Base-by-base conservation (phyloP, 2,113 vertebrate species). In the Neodontobutis hainanensis region DNA sequence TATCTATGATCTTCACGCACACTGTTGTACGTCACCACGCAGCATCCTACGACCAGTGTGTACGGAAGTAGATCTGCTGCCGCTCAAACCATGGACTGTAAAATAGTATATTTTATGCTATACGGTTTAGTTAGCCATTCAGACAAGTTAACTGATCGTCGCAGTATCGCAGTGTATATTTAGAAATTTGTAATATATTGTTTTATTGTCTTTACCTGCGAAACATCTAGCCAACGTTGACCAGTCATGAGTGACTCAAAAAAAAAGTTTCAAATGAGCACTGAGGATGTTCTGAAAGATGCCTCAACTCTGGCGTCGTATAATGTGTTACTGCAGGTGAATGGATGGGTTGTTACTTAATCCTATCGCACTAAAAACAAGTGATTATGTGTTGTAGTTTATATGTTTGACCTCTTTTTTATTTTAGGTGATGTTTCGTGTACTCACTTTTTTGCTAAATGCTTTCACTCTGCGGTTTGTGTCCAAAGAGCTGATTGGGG, bases 401-500 rank as follows among this genome's bases (percentile, higher is more conserved):
- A 2, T 35, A 4, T 5, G 8, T n/a, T 40, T 42, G 12, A 6
- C 49, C 14, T 53, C 5, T 11, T 46, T 3, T 10, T 32, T 14
- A 4, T 73, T 16, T 40, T 81, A 99, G 97, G 94, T 97, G 75
- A 82, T 95, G 89, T 98, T 97, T 82, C 94, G 97, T 6, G 66
- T 91, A 45, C 89, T 96, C 71, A 96, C 96, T 27, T 99, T 98
- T 80, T 79, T 92, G 45, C 88, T 98, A 78, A 99, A 99, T 79
- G 96, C 95, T 0, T 98, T 98, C 87, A 95, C 96, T 0, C 90
- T 99, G 68, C 95, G 96, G n/a, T 97, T 94, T 75, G 94, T 99
- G 10, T 97, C 96, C 48, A 94, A 94, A 63, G 96, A 99, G 82
- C 90, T 96, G 0, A 79, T 98, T 56, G 97, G 97, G 0, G 87